Base-by-base conservation (phyloP, 2,113 vertebrate genomes). In the Miniopterus natalensis region DNA sequence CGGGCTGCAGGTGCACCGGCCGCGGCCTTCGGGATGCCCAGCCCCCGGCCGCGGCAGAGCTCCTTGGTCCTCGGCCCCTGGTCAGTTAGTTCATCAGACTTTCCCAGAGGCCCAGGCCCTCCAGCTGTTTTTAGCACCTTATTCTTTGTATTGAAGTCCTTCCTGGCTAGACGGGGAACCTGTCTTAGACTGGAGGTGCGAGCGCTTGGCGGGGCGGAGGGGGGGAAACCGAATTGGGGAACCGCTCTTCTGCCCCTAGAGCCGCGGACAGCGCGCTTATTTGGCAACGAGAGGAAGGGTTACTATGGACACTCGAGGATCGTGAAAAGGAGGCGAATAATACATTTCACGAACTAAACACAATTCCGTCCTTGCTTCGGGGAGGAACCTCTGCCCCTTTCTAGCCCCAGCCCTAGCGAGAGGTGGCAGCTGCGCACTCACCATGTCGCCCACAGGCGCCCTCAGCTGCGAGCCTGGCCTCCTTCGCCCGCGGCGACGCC, bases 401-500 rank as follows among this genome's bases (percentile, higher is more conserved):
- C 53, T 9, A 21, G 45, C 7, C 17, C 31, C 47, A 8, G 55
- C n/a, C 14, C 23, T 61, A 61, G 14, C 25, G 66, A 17, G 21
- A 53, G 8, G 25, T 21, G 29, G 55, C 6, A 55, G 23, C 29
- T n/a, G 66, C 18, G 1, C 68, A 96, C 94, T 94, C 92, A 96
- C 93, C 93, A 86, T 86, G 55, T 51, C 36, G 23, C 88, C 88
- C 31, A 12, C 36, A 17, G 1, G 15, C 31, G 53, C 42, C 53
- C n/a, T 8, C 2, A 0, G 40, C 59, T 1, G 0, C 15, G 1
- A 53, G 29, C 61, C 5, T 21, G 1, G 8, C 29, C 40, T 63
- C 77, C 31, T 23, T 21, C 0, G 2, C 11, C 25, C 0, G 5
- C 17, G 0, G 1, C 55, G 0, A 0, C 17, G 15, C 8, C 65